Evolutionary conservation across 2,113 vertebrate species (phyloP).

Genomic region (Polypterus bichir): DNA sequence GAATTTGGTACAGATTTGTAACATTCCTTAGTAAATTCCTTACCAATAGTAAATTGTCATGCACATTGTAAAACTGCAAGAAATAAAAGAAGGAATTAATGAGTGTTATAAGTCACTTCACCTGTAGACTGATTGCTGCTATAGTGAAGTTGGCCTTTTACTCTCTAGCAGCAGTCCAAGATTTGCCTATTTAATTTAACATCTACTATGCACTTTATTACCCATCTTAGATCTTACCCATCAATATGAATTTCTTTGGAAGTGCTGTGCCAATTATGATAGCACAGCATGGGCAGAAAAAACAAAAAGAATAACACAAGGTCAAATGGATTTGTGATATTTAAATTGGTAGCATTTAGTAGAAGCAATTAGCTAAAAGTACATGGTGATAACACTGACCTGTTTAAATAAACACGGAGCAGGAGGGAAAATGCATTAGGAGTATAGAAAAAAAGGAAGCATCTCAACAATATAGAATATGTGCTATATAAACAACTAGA

Average conservation of each 20-base stretch:
- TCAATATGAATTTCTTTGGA: not conserved
- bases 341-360: not conserved
- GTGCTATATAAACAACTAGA: no score
- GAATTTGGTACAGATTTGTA: slow-evolving; percentile 29
- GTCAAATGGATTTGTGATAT: not conserved
- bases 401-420: not conserved
- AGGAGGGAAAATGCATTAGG: not conserved
- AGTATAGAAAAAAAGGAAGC: no score
- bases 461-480: no score
- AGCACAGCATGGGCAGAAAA: not conserved
- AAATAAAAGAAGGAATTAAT: slow-evolving; percentile 28
- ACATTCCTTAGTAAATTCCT: slow-evolving; percentile 27
- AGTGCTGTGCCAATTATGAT: not conserved
- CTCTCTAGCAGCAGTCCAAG: slow-evolving; percentile 34
- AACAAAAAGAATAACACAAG: not conserved
- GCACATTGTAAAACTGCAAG: slow-evolving; percentile 31
- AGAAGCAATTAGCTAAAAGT: no score
- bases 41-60: slow-evolving; percentile 29
- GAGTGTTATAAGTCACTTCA: slow-evolving; percentile 29
- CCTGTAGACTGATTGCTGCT: slow-evolving; percentile 34
- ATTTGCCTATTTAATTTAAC: slow-evolving; percentile 36
- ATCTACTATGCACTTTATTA: slow-evolving; percentile 35
- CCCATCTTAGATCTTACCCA: slow-evolving; percentile 2
- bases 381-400: no score
- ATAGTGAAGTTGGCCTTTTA: slow-evolving; percentile 40